These are phyloP conservation scores for Psittacula derbiana DNA, from an alignment of 2,797 vertebrate species.

Conservation along the genomic window DNA sequence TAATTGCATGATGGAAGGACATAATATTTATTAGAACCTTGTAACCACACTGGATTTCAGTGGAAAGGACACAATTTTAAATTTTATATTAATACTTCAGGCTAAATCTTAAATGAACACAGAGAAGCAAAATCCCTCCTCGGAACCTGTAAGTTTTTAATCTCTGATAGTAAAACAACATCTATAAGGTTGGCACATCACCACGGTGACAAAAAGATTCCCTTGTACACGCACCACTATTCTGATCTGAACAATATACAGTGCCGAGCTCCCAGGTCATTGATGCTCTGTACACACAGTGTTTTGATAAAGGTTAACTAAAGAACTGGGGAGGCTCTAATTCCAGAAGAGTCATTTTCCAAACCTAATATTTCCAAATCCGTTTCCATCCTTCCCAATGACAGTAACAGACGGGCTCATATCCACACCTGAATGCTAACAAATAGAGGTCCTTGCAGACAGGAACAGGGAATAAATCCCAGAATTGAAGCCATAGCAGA, in stretches of 20 bases:
- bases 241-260: background rate
- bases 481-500: background rate
- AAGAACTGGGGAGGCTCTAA: background rate
- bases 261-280: background rate
- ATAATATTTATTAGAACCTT: conserved; percentile 85
- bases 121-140: conserved; percentile 68
- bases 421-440: background rate
- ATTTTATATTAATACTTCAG: conserved; percentile 76
- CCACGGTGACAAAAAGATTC: conserved; percentile 58
- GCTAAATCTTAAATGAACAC: conserved; percentile 74
- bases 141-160: conserved; percentile 70
- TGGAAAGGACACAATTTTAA: conserved; percentile 76
- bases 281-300: background rate
- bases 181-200: background rate
- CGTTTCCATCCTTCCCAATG: background rate
- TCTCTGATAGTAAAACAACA: conserved; percentile 60
- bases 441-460: background rate
- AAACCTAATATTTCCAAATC: background rate
- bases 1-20: conserved; percentile 84
- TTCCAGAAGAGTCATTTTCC: background rate
- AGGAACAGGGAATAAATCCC: background rate
- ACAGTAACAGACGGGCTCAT: background rate
- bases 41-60: conserved; percentile 77
- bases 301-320: background rate
- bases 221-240: background rate